Evolutionary conservation across 2,888 invertebrate genomes (phyloP).

Genomic region (Cephus runcator): DNA sequence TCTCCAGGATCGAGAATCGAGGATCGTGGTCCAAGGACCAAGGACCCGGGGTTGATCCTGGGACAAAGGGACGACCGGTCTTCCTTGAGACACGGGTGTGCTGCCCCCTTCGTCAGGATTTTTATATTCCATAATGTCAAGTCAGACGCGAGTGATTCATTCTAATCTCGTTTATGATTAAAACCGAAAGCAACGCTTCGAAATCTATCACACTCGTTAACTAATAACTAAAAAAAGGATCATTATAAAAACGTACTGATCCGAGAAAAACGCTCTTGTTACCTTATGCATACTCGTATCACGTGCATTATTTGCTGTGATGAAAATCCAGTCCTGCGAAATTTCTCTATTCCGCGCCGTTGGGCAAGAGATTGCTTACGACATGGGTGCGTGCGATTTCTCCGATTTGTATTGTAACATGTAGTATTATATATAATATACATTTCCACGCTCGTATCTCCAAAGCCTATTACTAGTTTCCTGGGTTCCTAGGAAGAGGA

Average conservation of each 20-base stretch:
- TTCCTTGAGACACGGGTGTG: conserved; percentile 35
- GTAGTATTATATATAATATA: background rate
- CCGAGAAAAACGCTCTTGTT: background rate
- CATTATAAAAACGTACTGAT: background rate
- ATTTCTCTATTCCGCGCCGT: background rate
- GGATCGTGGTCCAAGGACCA: conserved; percentile 38
- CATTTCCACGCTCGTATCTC: background rate
- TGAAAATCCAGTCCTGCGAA: background rate
- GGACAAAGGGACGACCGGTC: conserved; percentile 59
- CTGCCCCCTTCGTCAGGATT: conserved; percentile 21
- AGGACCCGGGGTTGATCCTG: conserved; percentile 32
- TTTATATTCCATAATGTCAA: conserved; percentile 32
- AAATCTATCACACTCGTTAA: background rate
- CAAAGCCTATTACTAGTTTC: background rate
- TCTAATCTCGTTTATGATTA: background rate
- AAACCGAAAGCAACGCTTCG: background rate
- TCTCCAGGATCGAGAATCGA: conserved; percentile 26
- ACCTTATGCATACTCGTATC: background rate
- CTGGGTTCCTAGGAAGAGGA: background rate
- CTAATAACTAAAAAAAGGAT: background rate
- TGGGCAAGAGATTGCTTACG: background rate
- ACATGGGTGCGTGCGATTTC: background rate
- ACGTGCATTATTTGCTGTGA: background rate
- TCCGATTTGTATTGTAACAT: background rate
- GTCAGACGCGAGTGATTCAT: background rate